These are phyloP conservation scores for Brienomyrus longianalis DNA, from an alignment of 2,113 vertebrate genomes.

Conservation along the genomic window DNA sequence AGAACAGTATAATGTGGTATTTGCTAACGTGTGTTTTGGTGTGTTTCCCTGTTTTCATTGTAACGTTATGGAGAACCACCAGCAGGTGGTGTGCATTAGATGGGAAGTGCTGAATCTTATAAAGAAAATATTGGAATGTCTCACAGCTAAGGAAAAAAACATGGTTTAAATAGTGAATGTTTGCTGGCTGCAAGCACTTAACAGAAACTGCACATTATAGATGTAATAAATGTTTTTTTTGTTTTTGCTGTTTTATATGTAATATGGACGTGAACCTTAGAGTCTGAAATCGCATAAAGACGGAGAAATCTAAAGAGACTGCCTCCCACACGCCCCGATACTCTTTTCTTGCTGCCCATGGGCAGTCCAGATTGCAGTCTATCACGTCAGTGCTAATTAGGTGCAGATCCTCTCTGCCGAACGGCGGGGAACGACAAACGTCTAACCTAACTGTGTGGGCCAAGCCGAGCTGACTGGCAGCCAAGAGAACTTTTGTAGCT, in stretches of 20 bases:
- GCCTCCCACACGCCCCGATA: background rate
- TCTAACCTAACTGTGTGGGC: background rate
- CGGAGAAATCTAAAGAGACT: background rate
- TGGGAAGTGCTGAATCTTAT: background rate
- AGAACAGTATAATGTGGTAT: background rate
- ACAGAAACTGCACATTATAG: background rate
- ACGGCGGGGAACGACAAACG: background rate
- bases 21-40: background rate
- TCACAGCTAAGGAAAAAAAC: background rate
- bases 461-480: background rate
- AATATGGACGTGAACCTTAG: background rate
- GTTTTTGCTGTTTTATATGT: background rate
- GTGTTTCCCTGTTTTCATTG: background rate
- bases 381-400: slow-evolving; percentile 11
- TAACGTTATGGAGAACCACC: background rate
- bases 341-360: background rate
- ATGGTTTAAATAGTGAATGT: background rate
- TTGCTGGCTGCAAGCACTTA: background rate
- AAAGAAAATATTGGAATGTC: background rate
- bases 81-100: slow-evolving; percentile 3
- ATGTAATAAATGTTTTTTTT: background rate
- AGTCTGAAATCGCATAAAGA: background rate
- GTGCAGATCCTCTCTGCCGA: slow-evolving; percentile 11
- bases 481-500: background rate
- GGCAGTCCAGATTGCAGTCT: background rate